Conservation (phyloP, 2,888 invertebrate species). For the Tenodera sinensis region DNA sequence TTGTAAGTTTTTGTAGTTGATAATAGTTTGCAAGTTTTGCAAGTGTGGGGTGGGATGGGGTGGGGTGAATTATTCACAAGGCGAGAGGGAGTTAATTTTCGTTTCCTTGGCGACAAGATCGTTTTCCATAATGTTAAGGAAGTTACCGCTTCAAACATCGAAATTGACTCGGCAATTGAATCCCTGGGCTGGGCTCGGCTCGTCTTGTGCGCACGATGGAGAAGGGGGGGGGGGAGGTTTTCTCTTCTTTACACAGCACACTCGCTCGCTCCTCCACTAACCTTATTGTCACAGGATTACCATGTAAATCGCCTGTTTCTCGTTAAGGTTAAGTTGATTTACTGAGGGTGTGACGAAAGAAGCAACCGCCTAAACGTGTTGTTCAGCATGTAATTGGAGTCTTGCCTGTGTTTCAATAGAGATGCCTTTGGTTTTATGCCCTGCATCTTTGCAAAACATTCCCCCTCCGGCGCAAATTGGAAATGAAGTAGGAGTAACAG, state of each 20-base stretch:
- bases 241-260: background rate
- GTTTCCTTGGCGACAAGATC: background rate
- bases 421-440: background rate
- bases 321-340: slow-evolving; percentile 24
- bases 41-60: too few relatives aligned
- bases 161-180: background rate
- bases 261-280: slow-evolving; percentile 1
- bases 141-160: background rate
- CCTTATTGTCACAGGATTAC: slow-evolving; percentile 25
- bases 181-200: too few relatives aligned
- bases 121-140: background rate
- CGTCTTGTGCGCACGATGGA: too few relatives aligned
- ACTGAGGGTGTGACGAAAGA: background rate
- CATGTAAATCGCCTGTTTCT: slow-evolving; percentile 26
- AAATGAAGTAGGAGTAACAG: background rate
- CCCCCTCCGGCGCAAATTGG: background rate
- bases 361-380: too few relatives aligned
- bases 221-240: background rate
- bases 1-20: too few relatives aligned
- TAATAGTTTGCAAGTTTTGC: background rate
- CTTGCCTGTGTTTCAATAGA: background rate
- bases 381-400: background rate
- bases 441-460: background rate
- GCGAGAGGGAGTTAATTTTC: background rate
- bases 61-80: background rate